These are phyloP conservation scores for Aythya baeri DNA, from an alignment of 2,113 vertebrate genomes.

Conservation along the genomic window DNA sequence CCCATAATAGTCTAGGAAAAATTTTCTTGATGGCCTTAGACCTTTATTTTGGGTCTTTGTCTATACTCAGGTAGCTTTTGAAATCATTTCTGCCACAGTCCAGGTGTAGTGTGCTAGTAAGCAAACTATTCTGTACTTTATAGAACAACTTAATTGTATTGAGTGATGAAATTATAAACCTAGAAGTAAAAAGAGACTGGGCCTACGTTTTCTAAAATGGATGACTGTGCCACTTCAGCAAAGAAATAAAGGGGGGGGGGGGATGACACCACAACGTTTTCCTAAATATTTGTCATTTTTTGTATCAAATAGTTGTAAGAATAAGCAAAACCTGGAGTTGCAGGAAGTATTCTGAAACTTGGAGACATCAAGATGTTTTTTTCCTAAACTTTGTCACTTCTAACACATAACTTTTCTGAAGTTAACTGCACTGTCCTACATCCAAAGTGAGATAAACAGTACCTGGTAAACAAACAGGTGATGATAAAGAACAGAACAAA, in stretches of 20 bases:
- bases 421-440: neutral
- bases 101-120: neutral
- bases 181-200: neutral
- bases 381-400: neutral
- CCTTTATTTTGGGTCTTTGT: neutral
- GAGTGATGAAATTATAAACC: neutral
- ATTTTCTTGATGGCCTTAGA: neutral
- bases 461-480: neutral
- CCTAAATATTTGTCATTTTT: neutral
- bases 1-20: neutral
- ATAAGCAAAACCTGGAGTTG: neutral
- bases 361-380: neutral
- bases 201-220: neutral
- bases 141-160: neutral
- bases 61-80: neutral
- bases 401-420: neutral
- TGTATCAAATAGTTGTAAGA: neutral
- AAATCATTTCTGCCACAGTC: neutral
- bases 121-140: neutral
- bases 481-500: neutral
- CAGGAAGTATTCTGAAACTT: neutral
- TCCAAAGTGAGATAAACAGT: neutral
- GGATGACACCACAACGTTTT: neutral
- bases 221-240: neutral
- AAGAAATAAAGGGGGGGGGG: neutral